Base-by-base conservation (phyloP, 2,113 vertebrate genomes). In the Oreotrochilus melanogaster region DNA sequence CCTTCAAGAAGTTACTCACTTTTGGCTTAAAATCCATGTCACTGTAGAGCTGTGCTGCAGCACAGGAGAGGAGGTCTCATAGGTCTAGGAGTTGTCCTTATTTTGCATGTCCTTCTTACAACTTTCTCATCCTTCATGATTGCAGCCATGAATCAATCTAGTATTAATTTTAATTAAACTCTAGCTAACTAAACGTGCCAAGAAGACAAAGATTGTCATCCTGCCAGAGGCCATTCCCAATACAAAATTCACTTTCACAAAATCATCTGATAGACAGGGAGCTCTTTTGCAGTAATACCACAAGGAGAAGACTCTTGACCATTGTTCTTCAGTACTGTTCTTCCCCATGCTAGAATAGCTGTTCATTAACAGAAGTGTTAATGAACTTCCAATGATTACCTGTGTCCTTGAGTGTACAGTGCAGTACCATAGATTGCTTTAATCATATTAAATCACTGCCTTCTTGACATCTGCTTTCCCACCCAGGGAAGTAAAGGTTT, bases 81-180 rank as follows among this genome's bases (percentile, higher is more conserved):
- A 10, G 42, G 10, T 73, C 33, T 45, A 23, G 14, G 42, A 56
- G 6, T 17, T 69, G n/a, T 37, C 23, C 25, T 65, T 92, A 47
- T 31, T 94, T 56, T 64, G 18, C 27, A 31, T 67, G 51, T 51
- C 7, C 4, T 82, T 71, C 66, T 54, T 50, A 45, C 18, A 82
- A 24, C 7, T 67, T 93, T 45, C 50, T 74, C 39, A 60, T 71
- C 42, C 21, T 60, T 86, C 7, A 9, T 80, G 56, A 88, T 10
- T 78, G 60, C 67, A 88, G 47, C 23, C 25, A 22, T 45, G 60
- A 88, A 73, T 42, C 45, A 12, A 43, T 66, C 51, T 35, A 62
- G 60, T 43, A 75, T 74, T 65, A 76, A 73, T 82, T 83, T 69
- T 69, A 78, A 43, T 69, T 70, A 89, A 88, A 66, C 23, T 60